A percentile compares a stretch with the other conserved stretches of the same genome.
phyloP scores from a whole-genome alignment of 2,113 vertebrate genomes.

The human region DNA sequence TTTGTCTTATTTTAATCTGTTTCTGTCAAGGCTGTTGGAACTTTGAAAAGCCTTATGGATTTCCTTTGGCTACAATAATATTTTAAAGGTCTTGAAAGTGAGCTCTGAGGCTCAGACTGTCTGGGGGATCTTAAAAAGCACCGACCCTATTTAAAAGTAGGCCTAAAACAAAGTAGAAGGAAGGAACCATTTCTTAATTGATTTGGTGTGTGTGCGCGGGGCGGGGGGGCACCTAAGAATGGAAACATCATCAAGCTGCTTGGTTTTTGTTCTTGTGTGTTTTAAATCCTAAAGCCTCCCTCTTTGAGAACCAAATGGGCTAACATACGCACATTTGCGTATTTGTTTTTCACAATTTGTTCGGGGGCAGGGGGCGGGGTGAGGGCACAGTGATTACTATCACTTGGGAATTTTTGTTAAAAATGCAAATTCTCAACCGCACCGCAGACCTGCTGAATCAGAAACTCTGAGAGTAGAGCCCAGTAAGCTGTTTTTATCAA shows the following conservation, averaged over 20 bases:
- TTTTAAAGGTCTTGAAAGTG: background rate
- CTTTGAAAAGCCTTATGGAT: background rate
- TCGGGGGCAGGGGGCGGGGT: background rate
- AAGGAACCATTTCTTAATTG: constrained; percentile 12
- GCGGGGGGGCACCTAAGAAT: background rate
- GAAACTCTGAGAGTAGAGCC: background rate
- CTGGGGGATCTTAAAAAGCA: background rate
- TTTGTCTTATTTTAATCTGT: background rate
- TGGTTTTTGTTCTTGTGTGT: background rate
- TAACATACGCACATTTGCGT: background rate
- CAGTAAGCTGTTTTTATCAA: background rate
- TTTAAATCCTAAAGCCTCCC: background rate
- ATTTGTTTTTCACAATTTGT: background rate
- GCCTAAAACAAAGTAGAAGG: background rate
- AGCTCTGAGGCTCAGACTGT: background rate
- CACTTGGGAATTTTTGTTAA: background rate
- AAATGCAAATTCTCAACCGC: background rate
- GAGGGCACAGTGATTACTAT: background rate
- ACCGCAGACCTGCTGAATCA: background rate
- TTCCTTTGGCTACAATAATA: background rate
- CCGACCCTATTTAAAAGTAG: background rate
- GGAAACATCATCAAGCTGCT: background rate
- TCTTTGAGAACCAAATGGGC: background rate
- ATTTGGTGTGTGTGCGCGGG: background rate
- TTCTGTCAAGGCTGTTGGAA: background rate